Base-by-base conservation (phyloP, 2,888 invertebrate genomes). In the Spodoptera exigua region DNA sequence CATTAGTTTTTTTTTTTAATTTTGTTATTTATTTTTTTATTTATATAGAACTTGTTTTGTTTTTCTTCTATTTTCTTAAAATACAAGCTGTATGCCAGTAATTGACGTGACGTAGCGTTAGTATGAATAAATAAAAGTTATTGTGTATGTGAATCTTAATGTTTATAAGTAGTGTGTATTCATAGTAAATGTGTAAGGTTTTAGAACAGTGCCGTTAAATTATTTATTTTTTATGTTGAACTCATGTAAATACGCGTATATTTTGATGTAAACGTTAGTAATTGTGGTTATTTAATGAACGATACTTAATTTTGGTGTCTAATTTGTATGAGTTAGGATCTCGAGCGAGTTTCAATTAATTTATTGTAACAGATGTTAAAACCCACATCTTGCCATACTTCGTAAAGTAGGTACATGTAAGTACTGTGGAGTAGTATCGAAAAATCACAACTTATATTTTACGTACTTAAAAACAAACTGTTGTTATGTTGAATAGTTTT, bases 191-290 rank as follows among this genome's bases (percentile, higher is more conserved):
- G 87, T 89, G 81, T 92, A 92, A 92, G 92, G 86, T 82, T 86
- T 92, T 90, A 90, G 90, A 83, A 70, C 77, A 62, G 86, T 89
- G 89, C 78, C 83, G 88, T 92, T 93, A 92, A 92, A 93, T 94
- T 93, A 94, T 94, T 93, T 94, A 94, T 94, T 93, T 90, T 77
- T 91, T 92, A 93, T 91, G 94, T 94, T 94, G 93, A 89, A 89
- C 87, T 88, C 86, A 82, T 94, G 93, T 93, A 93, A 89, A 93
- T 93, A 93, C 68, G 86, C 89, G 87, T 79, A 90, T 89, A 89
- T 89, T 90, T 89, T 86, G 84, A 87, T 89, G 87, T 91, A 90
- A 89, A 89, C 81, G 88, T 89, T 91, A 89, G 89, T 83, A 82
- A 79, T 90, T 88, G 89, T 89, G 91, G 90, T 90, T 91, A 88